Base-by-base conservation (phyloP, 2,113 vertebrate genomes). In the Zosterops pallidus region DNA sequence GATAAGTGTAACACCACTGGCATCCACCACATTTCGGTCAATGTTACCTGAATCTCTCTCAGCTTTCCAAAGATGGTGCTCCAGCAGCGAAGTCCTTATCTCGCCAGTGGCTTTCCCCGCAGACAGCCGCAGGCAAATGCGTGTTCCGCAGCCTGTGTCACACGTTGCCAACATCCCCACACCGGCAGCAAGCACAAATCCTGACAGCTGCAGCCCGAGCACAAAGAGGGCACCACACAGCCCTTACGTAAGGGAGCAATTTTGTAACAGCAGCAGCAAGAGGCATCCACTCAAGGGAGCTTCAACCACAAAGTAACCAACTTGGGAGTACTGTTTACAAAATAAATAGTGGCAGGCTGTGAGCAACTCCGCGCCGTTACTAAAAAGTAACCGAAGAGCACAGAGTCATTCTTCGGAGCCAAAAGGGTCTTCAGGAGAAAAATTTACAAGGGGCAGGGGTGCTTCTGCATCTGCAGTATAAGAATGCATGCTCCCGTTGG, bases 201-300 rank as follows among this genome's bases (percentile, higher is more conserved):
- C 91, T 2, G 70, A 97, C 97, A 98, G 98, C 98, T 98, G 97
- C 86, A 22, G 82, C 65, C 41, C 9, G 2, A 13, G 41, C 74
- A 57, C 60, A 12, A 47, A 42, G 71, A 9, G 50, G 75, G 59
- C 72, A 85, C 63, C 31, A 0, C 33, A 1, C 72, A 9, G 8
- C 65, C 56, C 76, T 93, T 55, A 52, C 3, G 2, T 94, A 77
- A 92, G 75, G 52, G 29, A 22, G 64, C 6, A 1, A 17, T 68
- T 76, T 44, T 9, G 0, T 16, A 77, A 65, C 68, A 47, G 78
- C 88, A 5, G 12, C 68, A 50, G 78, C 82, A 4, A 16, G 0
- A 44, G 59, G 57, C 53, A 25, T 6, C 23, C 37, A 2, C 19
- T 0, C 77, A 12, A 18, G 21, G 20, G 5, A 84, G 69, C 41